phyloP scores from a whole-genome alignment of 2,113 vertebrate genomes.

The Arvicanthis niloticus region DNA sequence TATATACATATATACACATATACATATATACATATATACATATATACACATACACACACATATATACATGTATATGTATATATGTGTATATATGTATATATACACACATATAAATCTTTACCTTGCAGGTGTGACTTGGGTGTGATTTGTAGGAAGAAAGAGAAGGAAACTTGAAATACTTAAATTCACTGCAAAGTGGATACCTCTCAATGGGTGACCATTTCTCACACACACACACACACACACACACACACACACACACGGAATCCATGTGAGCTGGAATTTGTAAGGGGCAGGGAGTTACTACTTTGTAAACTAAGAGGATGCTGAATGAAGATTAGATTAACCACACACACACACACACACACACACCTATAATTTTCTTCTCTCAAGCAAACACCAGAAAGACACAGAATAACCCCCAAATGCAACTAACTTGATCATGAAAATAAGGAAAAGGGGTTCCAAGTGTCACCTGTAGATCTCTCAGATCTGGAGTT shows the following conservation, averaged over 20 bases:
- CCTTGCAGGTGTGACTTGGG: not conserved
- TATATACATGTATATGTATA: too few relatives aligned
- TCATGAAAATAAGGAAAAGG: not conserved
- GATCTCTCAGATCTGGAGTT: not conserved
- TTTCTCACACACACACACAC: not conserved
- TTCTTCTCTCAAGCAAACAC: not conserved
- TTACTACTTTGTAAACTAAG: not conserved
- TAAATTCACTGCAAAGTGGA: not conserved
- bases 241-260: too few relatives aligned
- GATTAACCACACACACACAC: not conserved
- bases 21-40: too few relatives aligned
- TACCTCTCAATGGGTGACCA: not conserved
- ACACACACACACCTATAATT: not conserved
- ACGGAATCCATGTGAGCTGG: not conserved
- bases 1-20: too few relatives aligned
- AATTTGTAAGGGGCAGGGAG: too few relatives aligned
- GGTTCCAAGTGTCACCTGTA: rapidly evolving
- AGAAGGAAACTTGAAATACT: not conserved
- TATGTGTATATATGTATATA: too few relatives aligned
- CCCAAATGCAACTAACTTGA: not conserved
- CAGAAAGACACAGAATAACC: not conserved
- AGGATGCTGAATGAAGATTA: not conserved
- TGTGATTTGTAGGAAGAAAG: not conserved
- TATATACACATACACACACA: not conserved
- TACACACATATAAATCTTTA: not conserved